Evolutionary conservation across 1,140 invertebrate genomes (phyloP).

Genomic region (Wiebesia pumilae): DNA sequence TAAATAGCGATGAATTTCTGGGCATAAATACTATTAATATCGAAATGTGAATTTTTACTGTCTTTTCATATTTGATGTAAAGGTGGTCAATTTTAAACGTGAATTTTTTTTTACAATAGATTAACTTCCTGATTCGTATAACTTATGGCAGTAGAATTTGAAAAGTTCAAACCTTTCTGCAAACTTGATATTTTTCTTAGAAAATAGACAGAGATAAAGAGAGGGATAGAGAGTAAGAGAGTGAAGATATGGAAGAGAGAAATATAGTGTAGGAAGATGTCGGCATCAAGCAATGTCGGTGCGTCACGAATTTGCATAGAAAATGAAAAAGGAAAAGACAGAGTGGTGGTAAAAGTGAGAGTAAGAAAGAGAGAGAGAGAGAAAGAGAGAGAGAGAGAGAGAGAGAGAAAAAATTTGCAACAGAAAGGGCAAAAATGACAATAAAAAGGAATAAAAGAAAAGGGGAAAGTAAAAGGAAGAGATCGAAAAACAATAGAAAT

Average conservation of each 20-base stretch:
- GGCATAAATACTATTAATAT: too few species aligned
- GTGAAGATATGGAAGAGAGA: too few species aligned
- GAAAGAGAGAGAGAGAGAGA: background rate
- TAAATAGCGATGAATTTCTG: too few species aligned
- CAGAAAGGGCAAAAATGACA: too few species aligned
- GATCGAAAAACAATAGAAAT: background rate
- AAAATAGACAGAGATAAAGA: background rate
- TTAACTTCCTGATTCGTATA: background rate
- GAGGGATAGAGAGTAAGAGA: background rate
- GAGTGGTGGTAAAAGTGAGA: background rate
- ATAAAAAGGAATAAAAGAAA: background rate
- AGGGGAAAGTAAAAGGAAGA: background rate
- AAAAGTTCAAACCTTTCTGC: background rate
- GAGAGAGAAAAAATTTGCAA: too few species aligned
- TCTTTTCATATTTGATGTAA: too few species aligned
- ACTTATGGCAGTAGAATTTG: background rate
- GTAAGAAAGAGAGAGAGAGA: background rate
- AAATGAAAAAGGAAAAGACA: constrained; percentile 10
- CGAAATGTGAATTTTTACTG: too few species aligned
- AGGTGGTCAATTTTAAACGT: too few species aligned
- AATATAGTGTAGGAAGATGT: too few species aligned
- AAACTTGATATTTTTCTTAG: background rate
- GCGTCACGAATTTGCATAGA: constrained; percentile 40
- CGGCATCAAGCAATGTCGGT: constrained; percentile 15
- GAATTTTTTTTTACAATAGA: background rate